Base-by-base conservation (phyloP, 2,888 invertebrate genomes). In the Salticus scenicus region DNA sequence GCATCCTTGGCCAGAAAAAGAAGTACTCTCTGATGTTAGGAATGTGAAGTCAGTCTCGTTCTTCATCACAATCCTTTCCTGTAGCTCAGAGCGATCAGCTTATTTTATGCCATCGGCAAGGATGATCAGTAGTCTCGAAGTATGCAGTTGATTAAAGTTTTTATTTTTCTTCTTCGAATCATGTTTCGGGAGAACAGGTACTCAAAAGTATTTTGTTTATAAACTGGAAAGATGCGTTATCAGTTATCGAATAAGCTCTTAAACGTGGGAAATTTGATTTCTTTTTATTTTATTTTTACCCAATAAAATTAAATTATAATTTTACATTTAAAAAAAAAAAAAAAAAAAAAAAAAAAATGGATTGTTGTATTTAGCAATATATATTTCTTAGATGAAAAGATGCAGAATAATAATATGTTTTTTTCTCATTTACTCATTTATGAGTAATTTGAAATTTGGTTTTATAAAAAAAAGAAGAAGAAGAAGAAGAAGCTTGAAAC, bases 1-100 rank as follows among this genome's bases (percentile, higher is more conserved):
- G 72, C 77, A 83, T 77, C 83, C 83, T 83, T 83, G 83, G 77
- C 77, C 71, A 71, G 47, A 33, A 41, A 27, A 42, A 66, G 42
- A 71, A 27, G 10, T 57, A 24, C 57, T 57, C 57, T 57, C 57
- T 57, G 37, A 4, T 37, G 17, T 47, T 47, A 8, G 24, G 57
- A 57, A 57, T 57, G 57, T 24, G 24, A 20, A 57, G 42, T 5
- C 42, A 47, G 24, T 57, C 57, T 17, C 37, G 10, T n/a, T 37
- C 57, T 57, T 57, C 7, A 7, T 4, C n/a, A 57, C 24, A 57
- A 57, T 57, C 57, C 57, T 57, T 57, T 57, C 57, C 24, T 57
- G 20, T 4, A 20, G 24, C 12, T 4, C 14, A 57, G 57, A n/a
- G n/a, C n/a, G n/a, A n/a, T n/a, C n/a, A n/a, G n/a, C n/a, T n/a